Conservation (phyloP, 2,113 vertebrate species). For the Junco hyemalis region DNA sequence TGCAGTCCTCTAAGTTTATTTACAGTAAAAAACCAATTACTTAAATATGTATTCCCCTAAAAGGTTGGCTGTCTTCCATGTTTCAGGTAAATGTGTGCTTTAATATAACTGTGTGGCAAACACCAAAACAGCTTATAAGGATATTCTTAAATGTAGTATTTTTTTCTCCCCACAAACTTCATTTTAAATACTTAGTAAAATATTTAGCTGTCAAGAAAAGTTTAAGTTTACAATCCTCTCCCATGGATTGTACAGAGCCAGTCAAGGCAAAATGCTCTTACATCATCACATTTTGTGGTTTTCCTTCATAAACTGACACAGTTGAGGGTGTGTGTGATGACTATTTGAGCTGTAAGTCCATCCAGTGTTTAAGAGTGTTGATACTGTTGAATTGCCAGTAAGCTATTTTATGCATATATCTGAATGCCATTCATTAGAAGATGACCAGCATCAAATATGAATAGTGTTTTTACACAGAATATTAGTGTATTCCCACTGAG, state of each 20-base stretch:
- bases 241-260: not conserved
- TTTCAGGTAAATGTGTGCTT: constrained; percentile 17
- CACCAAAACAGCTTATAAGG: not conserved
- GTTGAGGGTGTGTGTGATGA: not conserved
- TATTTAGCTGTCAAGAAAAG: not conserved
- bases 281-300: not conserved
- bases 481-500: not conserved
- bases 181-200: not conserved
- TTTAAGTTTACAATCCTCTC: not conserved
- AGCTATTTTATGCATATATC: not conserved
- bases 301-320: not conserved
- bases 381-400: not conserved
- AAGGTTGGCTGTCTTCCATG: not conserved
- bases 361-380: not conserved
- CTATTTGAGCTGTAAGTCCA: not conserved
- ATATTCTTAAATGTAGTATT: not conserved
- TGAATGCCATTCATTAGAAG: not conserved
- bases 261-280: not conserved
- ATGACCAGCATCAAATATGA: not conserved
- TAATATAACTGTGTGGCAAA: not conserved
- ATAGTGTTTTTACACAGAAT: not conserved
- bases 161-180: not conserved
- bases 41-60: not conserved
- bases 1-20: not conserved
- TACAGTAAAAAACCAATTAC: not conserved